Evolutionary conservation across 35 echinoderm and acorn worm genomes (phyloP), one percentile per base, ranked within the genome.

Genomic region (Ptychodera flava): DNA sequence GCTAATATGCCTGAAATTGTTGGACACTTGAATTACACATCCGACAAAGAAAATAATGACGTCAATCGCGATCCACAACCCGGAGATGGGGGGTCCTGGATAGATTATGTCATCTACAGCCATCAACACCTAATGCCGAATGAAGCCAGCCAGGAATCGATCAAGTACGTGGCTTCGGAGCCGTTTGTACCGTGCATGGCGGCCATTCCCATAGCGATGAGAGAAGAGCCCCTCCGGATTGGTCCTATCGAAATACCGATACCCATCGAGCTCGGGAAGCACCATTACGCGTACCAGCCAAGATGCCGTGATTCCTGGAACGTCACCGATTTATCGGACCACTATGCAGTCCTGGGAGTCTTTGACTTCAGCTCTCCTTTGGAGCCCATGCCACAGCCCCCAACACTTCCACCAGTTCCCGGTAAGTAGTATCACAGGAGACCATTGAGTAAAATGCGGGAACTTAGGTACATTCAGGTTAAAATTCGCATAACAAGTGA

Each of bases 311-410:
- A 1, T 64, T 28, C 29, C 35, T 82, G 83, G 77, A 93, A 89
- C 29, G 89, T 93, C 30, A 93, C 88, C 27, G 91, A 93, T 77
- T 81, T 93, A 29, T 36, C 91, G 0, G 91, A 93, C 75, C 91
- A 93, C 76, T 93, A 89, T 83, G 91, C 91, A 1, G 91, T 85
- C 1, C 77, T 93, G 80, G 91, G 91, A n/a, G 32, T 34, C 36
- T 90, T 90, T 53, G 27, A 38, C n/a, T 93, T 83, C 45, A 12
- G 6, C 22, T 64, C 45, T 64, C 6, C 45, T 12, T 12, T 64
- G 6, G 45, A 12, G 45, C 6, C 6, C 45, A 6, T 22, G 6
- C 6, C 22, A 64, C 45, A 6, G 22, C 22, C 6, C 22, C 45
- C 45, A 12, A 64, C 45, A 12, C 45, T 22, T 12, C 6, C 6